Percentiles rank a stretch among this genome's conserved stretches.
Evolutionary conservation across 2,113 vertebrate species (phyloP).

Genomic region (Ardeotis arabs): DNA sequence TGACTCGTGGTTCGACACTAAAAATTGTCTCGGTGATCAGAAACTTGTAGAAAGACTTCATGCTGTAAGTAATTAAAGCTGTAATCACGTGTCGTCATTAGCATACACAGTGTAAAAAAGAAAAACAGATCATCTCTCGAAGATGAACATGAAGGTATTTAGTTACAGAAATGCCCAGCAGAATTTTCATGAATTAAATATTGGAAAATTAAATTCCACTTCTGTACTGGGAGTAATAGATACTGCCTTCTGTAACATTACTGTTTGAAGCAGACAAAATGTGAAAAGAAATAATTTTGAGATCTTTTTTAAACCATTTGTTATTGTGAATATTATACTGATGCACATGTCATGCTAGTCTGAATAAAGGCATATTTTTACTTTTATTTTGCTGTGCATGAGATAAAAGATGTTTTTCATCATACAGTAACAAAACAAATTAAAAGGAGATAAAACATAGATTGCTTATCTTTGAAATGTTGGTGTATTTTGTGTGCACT

Average conservation of each 20-base stretch:
- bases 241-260: neutral
- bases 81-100: neutral
- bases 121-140: neutral
- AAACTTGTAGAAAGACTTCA: slow-evolving; percentile 91
- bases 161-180: neutral
- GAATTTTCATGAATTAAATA: neutral
- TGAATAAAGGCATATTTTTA: neutral
- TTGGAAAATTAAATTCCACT: neutral
- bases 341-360: rapidly evolving
- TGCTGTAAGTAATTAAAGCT: slow-evolving; percentile 78
- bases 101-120: neutral
- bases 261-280: neutral
- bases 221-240: neutral
- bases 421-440: neutral
- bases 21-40: slow-evolving; percentile 91
- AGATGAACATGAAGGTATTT: neutral
- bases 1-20: slow-evolving; percentile 93
- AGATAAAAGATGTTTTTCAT: neutral
- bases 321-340: neutral
- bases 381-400: neutral
- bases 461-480: neutral
- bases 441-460: neutral
- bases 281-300: neutral
- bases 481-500: neutral
- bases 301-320: neutral